Evolutionary conservation across 2,888 invertebrate genomes (phyloP), one percentile per base, ranked within the genome.

Genomic region (Campoplex capitator): DNA sequence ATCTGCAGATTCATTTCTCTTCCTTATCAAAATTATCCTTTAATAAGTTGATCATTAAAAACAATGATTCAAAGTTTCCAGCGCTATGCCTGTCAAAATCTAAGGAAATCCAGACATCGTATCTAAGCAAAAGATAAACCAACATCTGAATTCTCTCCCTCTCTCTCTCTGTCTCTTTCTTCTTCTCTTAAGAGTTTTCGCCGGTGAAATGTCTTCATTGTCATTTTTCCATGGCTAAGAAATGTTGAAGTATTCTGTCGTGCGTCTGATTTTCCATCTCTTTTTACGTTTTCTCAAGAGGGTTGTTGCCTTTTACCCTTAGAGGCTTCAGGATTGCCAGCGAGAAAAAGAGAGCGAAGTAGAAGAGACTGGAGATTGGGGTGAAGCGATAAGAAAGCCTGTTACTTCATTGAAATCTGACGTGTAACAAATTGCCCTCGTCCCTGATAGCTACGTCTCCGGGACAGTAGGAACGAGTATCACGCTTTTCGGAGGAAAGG

Each of bases 341-440:
- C 54, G 9, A 38, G 74, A 56, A 35, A 42, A 23, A 74, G 56
- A 35, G 45, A 71, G 58, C 67, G 51, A 28, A n/a, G 32, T 56
- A 32, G 75, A 35, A 35, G 48, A 65, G 56, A 51, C 42, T 82
- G 56, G 83, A 88, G 89, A 89, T 90, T 88, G 87, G 87, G 76
- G 73, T 67, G 78, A 84, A 70, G 71, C 86, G 91, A 91, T 90
- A 90, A 91, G 89, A 87, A 88, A 87, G 88, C 85, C 85, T 88
- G 88, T 91, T 88, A 87, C 88, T 91, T 90, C 90, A 89, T 91
- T 90, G 89, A 90, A 91, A 92, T 91, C 89, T 90, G 91, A 91
- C 91, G 89, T 90, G 87, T 88, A 89, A 90, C 90, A 91, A 91
- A 91, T 92, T 92, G 89, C 90, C 89, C 74, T 23, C 65, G 74